These are phyloP conservation scores for Rhagonycha lutea DNA, from an alignment of 2,888 invertebrate genomes.

Conservation along the genomic window DNA sequence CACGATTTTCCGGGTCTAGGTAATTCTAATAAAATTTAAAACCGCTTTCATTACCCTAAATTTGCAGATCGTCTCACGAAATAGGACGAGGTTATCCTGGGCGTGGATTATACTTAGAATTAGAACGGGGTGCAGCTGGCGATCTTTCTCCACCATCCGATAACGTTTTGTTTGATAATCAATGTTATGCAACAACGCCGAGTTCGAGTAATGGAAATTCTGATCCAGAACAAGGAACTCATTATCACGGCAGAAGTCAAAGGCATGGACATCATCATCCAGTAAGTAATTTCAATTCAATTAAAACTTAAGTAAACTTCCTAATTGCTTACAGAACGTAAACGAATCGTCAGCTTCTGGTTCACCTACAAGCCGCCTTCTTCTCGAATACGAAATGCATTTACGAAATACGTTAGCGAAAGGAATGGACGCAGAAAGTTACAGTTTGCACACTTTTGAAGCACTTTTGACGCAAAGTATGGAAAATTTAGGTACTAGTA, in stretches of 20 bases:
- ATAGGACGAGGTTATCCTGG: slow-evolving; percentile 74
- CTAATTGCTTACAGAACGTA: slow-evolving; percentile 55
- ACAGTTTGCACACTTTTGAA: slow-evolving; percentile 92
- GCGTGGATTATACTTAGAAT: slow-evolving; percentile 76
- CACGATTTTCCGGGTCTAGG: slow-evolving; percentile 69
- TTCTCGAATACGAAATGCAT: slow-evolving; percentile 93
- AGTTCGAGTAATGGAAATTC: slow-evolving; percentile 93
- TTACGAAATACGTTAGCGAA: slow-evolving; percentile 89
- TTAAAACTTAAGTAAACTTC: not conserved
- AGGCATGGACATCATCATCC: slow-evolving; percentile 68
- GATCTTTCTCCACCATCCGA: slow-evolving; percentile 86
- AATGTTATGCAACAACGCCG: slow-evolving; percentile 93
- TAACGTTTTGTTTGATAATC: slow-evolving; percentile 93
- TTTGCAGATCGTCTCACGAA: slow-evolving; percentile 68
- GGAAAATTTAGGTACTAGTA: slow-evolving; percentile 83
- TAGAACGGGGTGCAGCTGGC: slow-evolving; percentile 68
- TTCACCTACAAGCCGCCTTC: slow-evolving; percentile 80
- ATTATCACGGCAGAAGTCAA: slow-evolving; percentile 63
- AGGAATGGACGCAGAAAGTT: slow-evolving; percentile 94
- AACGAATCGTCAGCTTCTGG: slow-evolving; percentile 78
- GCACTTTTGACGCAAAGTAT: slow-evolving; percentile 91
- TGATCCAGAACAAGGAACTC: slow-evolving; percentile 77
- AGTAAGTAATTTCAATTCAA: slow-evolving; percentile 49
- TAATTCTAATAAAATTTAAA: slow-evolving; percentile 37
- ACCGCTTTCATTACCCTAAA: not conserved